phyloP scores from a whole-genome alignment of 1,140 invertebrate species.

The Hyles euphorbiae region DNA sequence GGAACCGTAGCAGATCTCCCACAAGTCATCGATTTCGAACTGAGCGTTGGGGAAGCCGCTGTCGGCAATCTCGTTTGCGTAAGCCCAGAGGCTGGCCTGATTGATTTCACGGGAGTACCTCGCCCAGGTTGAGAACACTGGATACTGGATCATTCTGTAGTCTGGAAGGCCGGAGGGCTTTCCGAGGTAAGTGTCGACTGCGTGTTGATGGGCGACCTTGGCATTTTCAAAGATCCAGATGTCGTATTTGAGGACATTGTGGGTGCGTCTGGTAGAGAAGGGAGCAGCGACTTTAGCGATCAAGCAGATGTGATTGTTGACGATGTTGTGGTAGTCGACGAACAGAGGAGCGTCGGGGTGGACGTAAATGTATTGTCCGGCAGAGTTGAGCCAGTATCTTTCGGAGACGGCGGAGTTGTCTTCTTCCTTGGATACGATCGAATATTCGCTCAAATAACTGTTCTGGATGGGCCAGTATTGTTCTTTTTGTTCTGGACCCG shows the following conservation, averaged over 20 bases:
- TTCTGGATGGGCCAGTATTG: conserved; percentile 83
- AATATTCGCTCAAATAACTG: conserved; percentile 76
- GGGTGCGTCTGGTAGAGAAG: conserved; percentile 61
- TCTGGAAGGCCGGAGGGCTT: conserved; percentile 83
- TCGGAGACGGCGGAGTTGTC: conserved; percentile 82
- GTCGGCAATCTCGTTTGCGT: conserved; percentile 82
- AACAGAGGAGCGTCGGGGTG: conserved; percentile 82
- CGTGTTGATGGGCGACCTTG: conserved; percentile 80
- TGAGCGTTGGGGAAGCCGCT: conserved; percentile 86
- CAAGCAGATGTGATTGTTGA: conserved; percentile 78
- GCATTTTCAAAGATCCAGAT: conserved; percentile 79
- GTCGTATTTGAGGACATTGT: conserved; percentile 78
- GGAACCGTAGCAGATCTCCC: conserved; percentile 93
- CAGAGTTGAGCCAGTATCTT: conserved; percentile 87
- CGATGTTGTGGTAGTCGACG: conserved; percentile 80
- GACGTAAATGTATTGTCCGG: conserved; percentile 81
- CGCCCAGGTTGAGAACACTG: conserved; percentile 96
- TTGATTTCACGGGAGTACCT: conserved; percentile 84
- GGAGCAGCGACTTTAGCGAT: conserved; percentile 77
- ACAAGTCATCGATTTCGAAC: conserved; percentile 93
- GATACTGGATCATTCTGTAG: conserved; percentile 83
- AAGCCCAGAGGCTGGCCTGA: conserved; percentile 80
- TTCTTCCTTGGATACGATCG: conserved; percentile 78
- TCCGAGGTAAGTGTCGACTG: conserved; percentile 78
- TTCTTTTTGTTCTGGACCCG: conserved; percentile 76